phyloP scores from a whole-genome alignment of 2,113 vertebrate species.

The Crotophaga sulcirostris region DNA sequence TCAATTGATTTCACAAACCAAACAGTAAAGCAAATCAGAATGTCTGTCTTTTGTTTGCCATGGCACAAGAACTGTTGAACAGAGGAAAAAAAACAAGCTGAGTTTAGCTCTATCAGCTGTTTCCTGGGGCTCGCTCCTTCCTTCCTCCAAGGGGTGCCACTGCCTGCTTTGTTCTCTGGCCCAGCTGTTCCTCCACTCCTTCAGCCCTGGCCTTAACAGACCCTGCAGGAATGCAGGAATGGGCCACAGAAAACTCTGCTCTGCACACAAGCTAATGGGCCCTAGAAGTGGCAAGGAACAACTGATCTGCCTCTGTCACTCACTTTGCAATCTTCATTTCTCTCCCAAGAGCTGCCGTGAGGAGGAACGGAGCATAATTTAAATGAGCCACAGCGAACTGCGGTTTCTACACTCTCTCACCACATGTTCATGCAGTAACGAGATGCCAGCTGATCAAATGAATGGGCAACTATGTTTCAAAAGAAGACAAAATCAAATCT shows the following conservation, averaged over 20 bases:
- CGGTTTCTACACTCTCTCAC: background rate
- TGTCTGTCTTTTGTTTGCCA: conserved; percentile 81
- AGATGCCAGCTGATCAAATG: background rate
- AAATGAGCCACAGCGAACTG: background rate
- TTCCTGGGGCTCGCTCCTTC: conserved; percentile 78
- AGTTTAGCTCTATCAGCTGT: conserved; percentile 81
- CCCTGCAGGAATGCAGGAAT: conserved; percentile 72
- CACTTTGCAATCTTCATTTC: background rate
- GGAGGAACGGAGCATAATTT: background rate
- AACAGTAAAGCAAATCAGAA: conserved; percentile 78
- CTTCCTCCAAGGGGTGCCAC: conserved; percentile 80
- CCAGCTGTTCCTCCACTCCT: conserved; percentile 76
- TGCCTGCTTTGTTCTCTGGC: conserved; percentile 79
- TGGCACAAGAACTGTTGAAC: conserved; percentile 84
- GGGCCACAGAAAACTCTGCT: conserved; percentile 50
- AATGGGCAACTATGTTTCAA: background rate
- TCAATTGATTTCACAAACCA: conserved; percentile 72
- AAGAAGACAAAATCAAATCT: background rate
- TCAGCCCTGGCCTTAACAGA: conserved; percentile 76
- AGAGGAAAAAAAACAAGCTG: conserved; percentile 77
- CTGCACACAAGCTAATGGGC: background rate
- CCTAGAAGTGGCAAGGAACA: background rate
- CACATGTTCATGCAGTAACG: background rate
- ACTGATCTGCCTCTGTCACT: background rate
- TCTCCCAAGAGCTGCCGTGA: background rate